These are phyloP conservation scores for Eupithecia centaureata DNA, from an alignment of 2,888 invertebrate species.

Conservation along the genomic window DNA sequence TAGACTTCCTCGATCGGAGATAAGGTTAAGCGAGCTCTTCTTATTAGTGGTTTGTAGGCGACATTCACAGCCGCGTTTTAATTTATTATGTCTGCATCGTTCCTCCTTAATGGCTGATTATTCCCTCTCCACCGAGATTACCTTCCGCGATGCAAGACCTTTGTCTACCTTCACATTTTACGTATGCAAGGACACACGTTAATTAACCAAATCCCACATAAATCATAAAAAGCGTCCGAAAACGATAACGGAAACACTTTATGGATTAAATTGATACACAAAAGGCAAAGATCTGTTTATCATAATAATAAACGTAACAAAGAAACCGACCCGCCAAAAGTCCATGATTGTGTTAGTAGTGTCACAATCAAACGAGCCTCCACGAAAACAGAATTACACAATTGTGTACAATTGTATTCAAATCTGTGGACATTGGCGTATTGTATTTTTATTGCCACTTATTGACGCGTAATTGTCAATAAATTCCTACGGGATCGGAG, in stretches of 20 bases:
- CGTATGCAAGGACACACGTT: constrained; percentile 36
- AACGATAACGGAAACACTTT: constrained; percentile 68
- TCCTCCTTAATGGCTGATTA: constrained; percentile 39
- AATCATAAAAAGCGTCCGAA: constrained; percentile 45
- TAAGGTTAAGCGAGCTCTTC: constrained; percentile 81
- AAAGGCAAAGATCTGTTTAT: constrained; percentile 74
- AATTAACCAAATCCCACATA: constrained; percentile 48
- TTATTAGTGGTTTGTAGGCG: constrained; percentile 79
- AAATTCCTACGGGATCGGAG: constrained; percentile 82
- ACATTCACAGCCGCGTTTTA: constrained; percentile 68
- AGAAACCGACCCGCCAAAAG: constrained; percentile 73
- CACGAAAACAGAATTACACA: constrained; percentile 82
- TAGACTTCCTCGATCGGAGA: constrained; percentile 82
- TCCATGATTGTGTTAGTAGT: constrained; percentile 79
- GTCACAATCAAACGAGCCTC: constrained; percentile 80
- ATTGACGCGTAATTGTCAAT: constrained; percentile 84
- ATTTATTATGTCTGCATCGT: constrained; percentile 64
- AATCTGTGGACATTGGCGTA: constrained; percentile 81
- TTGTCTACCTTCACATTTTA: constrained; percentile 5
- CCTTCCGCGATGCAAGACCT: constrained; percentile 18
- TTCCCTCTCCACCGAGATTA: constrained; percentile 30
- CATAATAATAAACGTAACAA: constrained; percentile 74
- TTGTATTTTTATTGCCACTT: constrained; percentile 83
- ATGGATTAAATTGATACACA: constrained; percentile 69
- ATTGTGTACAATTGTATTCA: constrained; percentile 84